These are phyloP conservation scores for Eilema depressum DNA, from an alignment of 2,888 invertebrate genomes.

Conservation along the genomic window DNA sequence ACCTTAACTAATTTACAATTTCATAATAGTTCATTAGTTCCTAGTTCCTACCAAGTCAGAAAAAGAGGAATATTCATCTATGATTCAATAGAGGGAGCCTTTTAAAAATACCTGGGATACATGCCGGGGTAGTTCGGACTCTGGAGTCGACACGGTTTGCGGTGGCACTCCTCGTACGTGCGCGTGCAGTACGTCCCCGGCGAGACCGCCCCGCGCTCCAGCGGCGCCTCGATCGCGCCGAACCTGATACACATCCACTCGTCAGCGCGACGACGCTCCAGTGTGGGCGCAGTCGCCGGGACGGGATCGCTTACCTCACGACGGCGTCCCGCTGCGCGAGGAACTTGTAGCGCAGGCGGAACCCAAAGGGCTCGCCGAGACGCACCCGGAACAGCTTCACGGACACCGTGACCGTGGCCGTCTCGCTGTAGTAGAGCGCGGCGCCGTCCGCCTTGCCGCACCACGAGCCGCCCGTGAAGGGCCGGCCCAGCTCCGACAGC, in stretches of 20 bases:
- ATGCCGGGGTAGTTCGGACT: conserved; percentile 97
- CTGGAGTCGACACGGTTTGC: conserved; percentile 94
- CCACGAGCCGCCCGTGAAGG: conserved; percentile 96
- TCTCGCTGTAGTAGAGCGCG: conserved; percentile 96
- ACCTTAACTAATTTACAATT: too few species aligned
- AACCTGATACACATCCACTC: conserved; percentile 78
- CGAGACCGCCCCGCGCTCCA: conserved; percentile 94
- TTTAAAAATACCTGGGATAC: conserved; percentile 86
- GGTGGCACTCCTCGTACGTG: conserved; percentile 94
- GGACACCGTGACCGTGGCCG: conserved; percentile 95
- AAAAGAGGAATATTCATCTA: neutral
- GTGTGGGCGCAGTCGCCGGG: too few species aligned
- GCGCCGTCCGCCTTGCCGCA: conserved; percentile 94
- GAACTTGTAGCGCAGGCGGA: conserved; percentile 93
- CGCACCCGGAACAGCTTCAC: conserved; percentile 92
- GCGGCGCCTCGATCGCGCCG: conserved; percentile 91
- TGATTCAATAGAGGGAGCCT: neutral
- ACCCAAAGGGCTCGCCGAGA: conserved; percentile 92
- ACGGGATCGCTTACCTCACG: conserved; percentile 83
- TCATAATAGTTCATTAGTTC: too few species aligned
- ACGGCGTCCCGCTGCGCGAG: conserved; percentile 93
- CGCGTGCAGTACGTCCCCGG: conserved; percentile 94
- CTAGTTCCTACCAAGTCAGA: too few species aligned
- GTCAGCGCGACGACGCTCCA: neutral
- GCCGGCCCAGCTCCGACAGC: conserved; percentile 94